These are phyloP conservation scores for Harpalus rufipes DNA, from an alignment of 2,888 invertebrate species.

Conservation along the genomic window DNA sequence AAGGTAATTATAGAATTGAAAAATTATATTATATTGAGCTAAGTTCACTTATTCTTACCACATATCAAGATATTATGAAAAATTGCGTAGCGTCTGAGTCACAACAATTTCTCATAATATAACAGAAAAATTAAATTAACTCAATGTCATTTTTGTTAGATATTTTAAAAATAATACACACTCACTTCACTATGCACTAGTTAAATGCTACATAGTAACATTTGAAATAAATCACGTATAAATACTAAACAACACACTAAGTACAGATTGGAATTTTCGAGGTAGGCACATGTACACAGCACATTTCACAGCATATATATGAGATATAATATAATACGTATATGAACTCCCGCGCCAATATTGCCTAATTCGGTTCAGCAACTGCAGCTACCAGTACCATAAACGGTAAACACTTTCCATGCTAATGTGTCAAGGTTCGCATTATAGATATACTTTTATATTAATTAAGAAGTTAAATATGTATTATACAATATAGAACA, in stretches of 20 bases:
- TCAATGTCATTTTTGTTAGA: too few relatives aligned
- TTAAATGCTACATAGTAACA: neutral
- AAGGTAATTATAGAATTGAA: too few relatives aligned
- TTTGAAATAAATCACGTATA: neutral
- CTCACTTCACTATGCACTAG: neutral
- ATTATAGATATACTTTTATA: slow-evolving; percentile 16
- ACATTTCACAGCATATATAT: slow-evolving; percentile 4
- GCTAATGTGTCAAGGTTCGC: slow-evolving; percentile 59
- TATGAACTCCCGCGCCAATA: slow-evolving; percentile 17
- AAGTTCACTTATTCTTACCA: too few relatives aligned
- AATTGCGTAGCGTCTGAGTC: too few relatives aligned
- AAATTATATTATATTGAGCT: too few relatives aligned
- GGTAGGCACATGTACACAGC: neutral
- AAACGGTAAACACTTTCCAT: slow-evolving; percentile 59
- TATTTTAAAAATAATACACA: neutral
- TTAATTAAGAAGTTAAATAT: neutral
- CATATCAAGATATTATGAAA: too few relatives aligned
- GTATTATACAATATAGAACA: neutral
- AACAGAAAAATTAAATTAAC: too few relatives aligned
- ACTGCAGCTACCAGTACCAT: slow-evolving; percentile 41
- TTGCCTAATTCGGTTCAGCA: slow-evolving; percentile 5
- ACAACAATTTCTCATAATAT: too few relatives aligned
- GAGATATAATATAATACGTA: slow-evolving; percentile 7
- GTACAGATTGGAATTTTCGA: neutral
- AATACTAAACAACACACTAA: slow-evolving; percentile 2